Conservation (phyloP, 92 coral and sea anemone genomes). For the Heteractis magnifica region DNA sequence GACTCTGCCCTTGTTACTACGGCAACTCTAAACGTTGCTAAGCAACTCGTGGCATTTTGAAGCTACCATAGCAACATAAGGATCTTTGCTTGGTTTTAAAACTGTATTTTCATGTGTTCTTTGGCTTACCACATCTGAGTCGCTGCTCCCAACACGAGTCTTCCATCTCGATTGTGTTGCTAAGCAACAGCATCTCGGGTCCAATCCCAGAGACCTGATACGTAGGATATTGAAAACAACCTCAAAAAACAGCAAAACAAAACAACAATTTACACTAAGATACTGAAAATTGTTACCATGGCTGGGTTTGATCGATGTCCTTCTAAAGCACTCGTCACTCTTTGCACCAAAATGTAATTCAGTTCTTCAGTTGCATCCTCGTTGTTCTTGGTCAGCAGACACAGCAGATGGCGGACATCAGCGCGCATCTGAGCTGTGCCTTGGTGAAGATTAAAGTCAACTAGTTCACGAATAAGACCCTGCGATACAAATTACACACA, state of each 20-base stretch:
- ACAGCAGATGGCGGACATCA: constrained; percentile 87
- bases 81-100: too few species aligned
- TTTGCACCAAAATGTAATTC: constrained; percentile 71
- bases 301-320: constrained; percentile 95
- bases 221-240: background rate
- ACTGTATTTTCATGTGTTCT: background rate
- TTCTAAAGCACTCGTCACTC: constrained; percentile 80
- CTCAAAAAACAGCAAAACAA: background rate
- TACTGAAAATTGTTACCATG: constrained; percentile 48
- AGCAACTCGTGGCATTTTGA: background rate
- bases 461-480: constrained; percentile 92
- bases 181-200: constrained; percentile 92
- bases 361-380: constrained; percentile 83
- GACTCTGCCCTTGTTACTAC: background rate
- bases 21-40: background rate
- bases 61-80: too few species aligned
- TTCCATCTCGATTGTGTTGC: constrained; percentile 91
- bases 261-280: background rate
- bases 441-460: constrained; percentile 92
- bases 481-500: constrained; percentile 5
- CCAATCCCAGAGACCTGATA: constrained; percentile 84
- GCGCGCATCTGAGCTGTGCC: constrained; percentile 96
- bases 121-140: constrained; percentile 79
- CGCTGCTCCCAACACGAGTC: constrained; percentile 96
- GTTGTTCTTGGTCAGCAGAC: constrained; percentile 90